Evolutionary conservation across 2,888 invertebrate genomes (phyloP).

Genomic region (Agriopis aurantiaria): DNA sequence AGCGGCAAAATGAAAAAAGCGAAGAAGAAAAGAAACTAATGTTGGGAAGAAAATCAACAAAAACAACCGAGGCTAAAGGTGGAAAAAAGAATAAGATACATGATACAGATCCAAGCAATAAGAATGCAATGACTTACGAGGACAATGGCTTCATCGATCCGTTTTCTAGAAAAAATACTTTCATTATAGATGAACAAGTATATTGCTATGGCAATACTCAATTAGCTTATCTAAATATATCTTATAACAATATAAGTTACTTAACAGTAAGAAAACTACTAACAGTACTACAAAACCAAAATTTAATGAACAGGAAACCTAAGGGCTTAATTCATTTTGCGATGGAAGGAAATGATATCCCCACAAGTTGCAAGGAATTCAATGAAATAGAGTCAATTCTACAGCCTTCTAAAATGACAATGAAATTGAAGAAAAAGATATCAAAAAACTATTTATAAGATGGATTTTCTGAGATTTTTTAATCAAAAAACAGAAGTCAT

Average conservation of each 20-base stretch:
- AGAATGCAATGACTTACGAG: not conserved
- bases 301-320: constrained; percentile 1
- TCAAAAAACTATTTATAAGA: not conserved
- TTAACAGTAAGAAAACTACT: constrained; percentile 1
- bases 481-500: too few relatives aligned
- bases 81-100: not conserved
- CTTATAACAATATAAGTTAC: constrained; percentile 19
- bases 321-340: constrained; percentile 14
- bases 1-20: not conserved
- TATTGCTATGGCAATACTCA: constrained; percentile 22
- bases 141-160: constrained; percentile 2
- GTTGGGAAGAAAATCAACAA: not conserved
- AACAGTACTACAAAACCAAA: constrained; percentile 10
- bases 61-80: not conserved
- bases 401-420: not conserved
- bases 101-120: not conserved
- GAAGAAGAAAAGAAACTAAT: not conserved
- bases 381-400: constrained; percentile 8
- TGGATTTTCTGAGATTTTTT: not conserved
- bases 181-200: not conserved
- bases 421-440: not conserved
- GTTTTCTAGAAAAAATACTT: not conserved
- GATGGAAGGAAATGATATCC: constrained; percentile 20
- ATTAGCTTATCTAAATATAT: constrained; percentile 17
- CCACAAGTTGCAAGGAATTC: not conserved